A percentile compares a stretch with the other conserved stretches of the same genome.
Evolutionary conservation across 2,797 vertebrate species (phyloP).

Genomic region (Harpagifer antarcticus): DNA sequence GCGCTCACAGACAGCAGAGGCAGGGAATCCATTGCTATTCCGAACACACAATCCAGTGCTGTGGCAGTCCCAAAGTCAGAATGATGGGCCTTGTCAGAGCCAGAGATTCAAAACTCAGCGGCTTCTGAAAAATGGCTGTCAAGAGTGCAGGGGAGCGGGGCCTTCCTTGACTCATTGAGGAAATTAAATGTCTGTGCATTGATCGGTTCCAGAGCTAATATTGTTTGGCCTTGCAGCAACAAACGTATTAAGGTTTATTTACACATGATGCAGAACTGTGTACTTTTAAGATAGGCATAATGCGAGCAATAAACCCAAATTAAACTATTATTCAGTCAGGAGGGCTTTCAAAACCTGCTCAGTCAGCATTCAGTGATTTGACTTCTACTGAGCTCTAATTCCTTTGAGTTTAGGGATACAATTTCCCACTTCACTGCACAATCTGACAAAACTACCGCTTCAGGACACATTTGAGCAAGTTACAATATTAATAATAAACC

Average conservation of each 20-base stretch:
- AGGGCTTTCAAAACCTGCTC: slow-evolving; percentile 20
- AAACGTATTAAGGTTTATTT: neutral
- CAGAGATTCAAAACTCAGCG: slow-evolving; percentile 58
- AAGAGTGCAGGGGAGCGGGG: slow-evolving; percentile 3
- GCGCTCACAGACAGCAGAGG: slow-evolving; percentile 37
- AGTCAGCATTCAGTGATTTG: slow-evolving; percentile 21
- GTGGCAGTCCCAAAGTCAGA: slow-evolving; percentile 44
- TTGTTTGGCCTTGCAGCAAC: slow-evolving; percentile 18
- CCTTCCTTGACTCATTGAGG: slow-evolving; percentile 48
- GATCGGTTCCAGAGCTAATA: slow-evolving; percentile 39
- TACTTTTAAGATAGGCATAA: neutral
- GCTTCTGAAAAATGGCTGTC: slow-evolving; percentile 35
- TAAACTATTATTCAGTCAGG: slow-evolving; percentile 10
- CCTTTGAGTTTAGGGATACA: slow-evolving; percentile 7
- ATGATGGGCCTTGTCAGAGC: slow-evolving; percentile 57
- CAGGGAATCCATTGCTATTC: slow-evolving; percentile 60
- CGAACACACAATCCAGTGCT: slow-evolving; percentile 43
- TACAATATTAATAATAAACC: neutral
- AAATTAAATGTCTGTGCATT: slow-evolving; percentile 60
- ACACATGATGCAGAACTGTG: neutral
- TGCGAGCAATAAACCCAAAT: slow-evolving; percentile 1
- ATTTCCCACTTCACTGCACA: slow-evolving; percentile 12
- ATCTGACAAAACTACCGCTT: slow-evolving; percentile 6
- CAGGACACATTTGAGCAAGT: too few relatives aligned
- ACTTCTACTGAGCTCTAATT: slow-evolving; percentile 23